Percentiles rank a stretch among this genome's conserved stretches.
Evolutionary conservation across 2,113 vertebrate genomes (phyloP).

Genomic region (Spea bombifrons): DNA sequence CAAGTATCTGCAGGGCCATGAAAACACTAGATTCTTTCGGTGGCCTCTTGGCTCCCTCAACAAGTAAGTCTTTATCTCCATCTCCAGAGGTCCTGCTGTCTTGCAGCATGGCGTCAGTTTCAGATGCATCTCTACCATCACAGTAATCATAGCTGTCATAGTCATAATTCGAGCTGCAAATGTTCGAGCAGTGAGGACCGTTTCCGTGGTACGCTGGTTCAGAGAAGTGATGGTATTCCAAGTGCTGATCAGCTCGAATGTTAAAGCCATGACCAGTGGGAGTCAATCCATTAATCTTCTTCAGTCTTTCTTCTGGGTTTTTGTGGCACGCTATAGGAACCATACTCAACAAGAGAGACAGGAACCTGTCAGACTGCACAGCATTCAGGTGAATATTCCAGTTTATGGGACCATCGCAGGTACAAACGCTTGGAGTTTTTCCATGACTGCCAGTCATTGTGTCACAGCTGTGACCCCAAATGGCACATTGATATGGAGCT

Average conservation of each 20-base stretch:
- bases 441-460: constrained; percentile 24
- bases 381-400: constrained; percentile 74
- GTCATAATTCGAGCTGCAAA: constrained; percentile 66
- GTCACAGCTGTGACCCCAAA: neutral
- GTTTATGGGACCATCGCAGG: constrained; percentile 65
- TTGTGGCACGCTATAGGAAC: constrained; percentile 87
- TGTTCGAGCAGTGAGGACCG: constrained; percentile 66
- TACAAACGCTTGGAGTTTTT: neutral
- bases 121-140: constrained; percentile 70
- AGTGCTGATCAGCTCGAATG: constrained; percentile 70
- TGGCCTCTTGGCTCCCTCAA: constrained; percentile 64
- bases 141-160: constrained; percentile 67
- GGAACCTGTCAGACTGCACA: constrained; percentile 73
- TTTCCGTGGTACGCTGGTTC: constrained; percentile 68
- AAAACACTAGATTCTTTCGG: constrained; percentile 85
- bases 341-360: constrained; percentile 85
- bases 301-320: constrained; percentile 84
- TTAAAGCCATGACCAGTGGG: constrained; percentile 63
- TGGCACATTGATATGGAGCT: neutral
- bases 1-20: constrained; percentile 88
- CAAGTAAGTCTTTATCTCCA: constrained; percentile 57
- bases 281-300: constrained; percentile 76
- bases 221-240: constrained; percentile 74
- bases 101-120: constrained; percentile 82
- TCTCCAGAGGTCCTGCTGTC: constrained; percentile 56